Conservation (phyloP, 2,888 invertebrate genomes). For the Nemotelus pantherinus region DNA sequence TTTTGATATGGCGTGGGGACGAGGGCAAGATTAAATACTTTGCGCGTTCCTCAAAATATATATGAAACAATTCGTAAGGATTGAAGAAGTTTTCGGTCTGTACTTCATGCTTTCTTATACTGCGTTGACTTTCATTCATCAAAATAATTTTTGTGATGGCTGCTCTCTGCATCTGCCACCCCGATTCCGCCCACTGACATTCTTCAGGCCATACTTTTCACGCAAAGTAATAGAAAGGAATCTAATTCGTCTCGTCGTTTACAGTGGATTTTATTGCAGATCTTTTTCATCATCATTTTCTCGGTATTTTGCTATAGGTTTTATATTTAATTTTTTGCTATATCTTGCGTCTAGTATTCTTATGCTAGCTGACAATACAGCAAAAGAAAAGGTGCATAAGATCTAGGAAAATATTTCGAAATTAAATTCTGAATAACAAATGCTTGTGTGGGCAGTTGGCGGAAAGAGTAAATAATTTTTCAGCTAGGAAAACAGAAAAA, state of each 20-base stretch:
- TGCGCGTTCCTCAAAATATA: neutral
- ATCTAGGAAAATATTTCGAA: conserved; percentile 45
- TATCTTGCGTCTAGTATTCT: neutral
- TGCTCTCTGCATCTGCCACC: conserved; percentile 3
- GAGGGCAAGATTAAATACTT: conserved; percentile 18
- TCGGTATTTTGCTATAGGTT: neutral
- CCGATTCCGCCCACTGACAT: too few relatives aligned
- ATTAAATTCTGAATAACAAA: neutral
- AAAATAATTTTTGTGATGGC: conserved; percentile 21
- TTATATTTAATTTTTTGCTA: neutral
- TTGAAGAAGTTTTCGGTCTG: neutral
- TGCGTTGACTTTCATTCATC: conserved; percentile 41
- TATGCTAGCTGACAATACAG: too few relatives aligned
- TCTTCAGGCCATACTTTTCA: neutral
- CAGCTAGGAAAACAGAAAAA: too few relatives aligned
- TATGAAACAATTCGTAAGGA: neutral
- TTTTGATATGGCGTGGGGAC: neutral
- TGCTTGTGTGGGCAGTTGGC: too few relatives aligned
- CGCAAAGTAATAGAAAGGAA: conserved; percentile 11
- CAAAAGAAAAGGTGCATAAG: neutral
- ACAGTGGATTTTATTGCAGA: conserved; percentile 8
- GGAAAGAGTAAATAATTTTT: too few relatives aligned
- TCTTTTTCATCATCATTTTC: neutral
- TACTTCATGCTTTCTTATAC: conserved; percentile 30
- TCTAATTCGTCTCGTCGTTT: conserved; percentile 22